Conservation (phyloP, 2,888 invertebrate species). For the Tenthredo distinguenda region DNA sequence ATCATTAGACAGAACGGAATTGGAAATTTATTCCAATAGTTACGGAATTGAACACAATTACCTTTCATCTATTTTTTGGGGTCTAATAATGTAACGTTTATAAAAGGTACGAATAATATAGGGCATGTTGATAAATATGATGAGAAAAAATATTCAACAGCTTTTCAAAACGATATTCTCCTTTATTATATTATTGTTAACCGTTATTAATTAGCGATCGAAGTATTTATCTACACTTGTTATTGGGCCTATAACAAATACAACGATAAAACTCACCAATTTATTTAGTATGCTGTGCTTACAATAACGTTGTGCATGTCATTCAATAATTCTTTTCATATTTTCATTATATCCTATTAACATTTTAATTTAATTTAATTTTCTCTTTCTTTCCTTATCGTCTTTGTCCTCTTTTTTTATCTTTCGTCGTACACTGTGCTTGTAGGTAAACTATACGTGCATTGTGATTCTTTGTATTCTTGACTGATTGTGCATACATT, state of each 20-base stretch:
- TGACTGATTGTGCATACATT: slow-evolving; percentile 62
- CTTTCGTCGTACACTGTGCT: slow-evolving; percentile 41
- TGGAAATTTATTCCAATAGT: too few species aligned
- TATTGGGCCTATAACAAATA: slow-evolving; percentile 61
- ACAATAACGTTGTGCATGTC: slow-evolving; percentile 57
- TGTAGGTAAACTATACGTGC: slow-evolving; percentile 56
- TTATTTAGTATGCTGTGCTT: slow-evolving; percentile 56
- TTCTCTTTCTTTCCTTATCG: slow-evolving; percentile 20
- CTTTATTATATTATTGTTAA: slow-evolving; percentile 57
- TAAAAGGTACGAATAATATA: not conserved
- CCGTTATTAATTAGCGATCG: slow-evolving; percentile 49
- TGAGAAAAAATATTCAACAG: not conserved
- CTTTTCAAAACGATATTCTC: slow-evolving; percentile 49
- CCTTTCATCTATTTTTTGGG: not conserved
- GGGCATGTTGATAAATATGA: not conserved
- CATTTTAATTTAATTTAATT: slow-evolving; percentile 47
- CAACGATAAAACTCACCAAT: slow-evolving; percentile 58
- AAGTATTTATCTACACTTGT: slow-evolving; percentile 51
- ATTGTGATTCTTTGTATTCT: slow-evolving; percentile 57
- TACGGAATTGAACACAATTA: not conserved
- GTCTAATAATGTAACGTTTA: not conserved
- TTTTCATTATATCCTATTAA: slow-evolving; percentile 35
- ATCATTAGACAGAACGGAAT: too few species aligned
- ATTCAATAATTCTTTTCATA: slow-evolving; percentile 46
- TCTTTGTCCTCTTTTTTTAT: slow-evolving; percentile 7